phyloP scores from a whole-genome alignment of 2,113 vertebrate genomes.

The Nipponia nippon region DNA sequence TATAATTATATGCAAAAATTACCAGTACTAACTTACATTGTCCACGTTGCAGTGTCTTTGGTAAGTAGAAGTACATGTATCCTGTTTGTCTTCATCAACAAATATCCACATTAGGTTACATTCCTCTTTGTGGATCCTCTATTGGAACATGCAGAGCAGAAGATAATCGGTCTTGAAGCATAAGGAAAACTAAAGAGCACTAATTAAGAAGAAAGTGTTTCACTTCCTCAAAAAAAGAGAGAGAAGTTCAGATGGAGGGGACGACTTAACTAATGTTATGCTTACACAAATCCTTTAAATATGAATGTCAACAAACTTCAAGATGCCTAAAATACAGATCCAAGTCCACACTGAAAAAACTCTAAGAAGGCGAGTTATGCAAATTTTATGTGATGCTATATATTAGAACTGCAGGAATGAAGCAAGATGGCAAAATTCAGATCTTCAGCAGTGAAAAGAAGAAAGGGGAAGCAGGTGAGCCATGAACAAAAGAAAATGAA shows the following conservation, averaged over 20 bases:
- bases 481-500: neutral
- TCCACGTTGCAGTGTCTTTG: neutral
- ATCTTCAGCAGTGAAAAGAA: neutral
- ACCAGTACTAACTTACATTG: neutral
- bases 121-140: neutral
- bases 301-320: neutral
- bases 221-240: neutral
- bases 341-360: neutral
- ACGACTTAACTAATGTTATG: neutral
- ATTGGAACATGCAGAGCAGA: neutral
- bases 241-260: neutral
- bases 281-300: neutral
- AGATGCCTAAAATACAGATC: neutral
- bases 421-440: neutral
- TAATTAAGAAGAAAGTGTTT: neutral
- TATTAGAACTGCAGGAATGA: neutral
- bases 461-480: neutral
- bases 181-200: neutral
- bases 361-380: neutral
- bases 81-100: neutral
- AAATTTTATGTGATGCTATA: neutral
- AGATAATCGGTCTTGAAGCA: neutral
- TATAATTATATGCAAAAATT: neutral
- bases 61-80: neutral
- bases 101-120: neutral